Percentiles rank a stretch among this genome's conserved stretches.
These are phyloP conservation scores for Carduelis carduelis DNA, from an alignment of 2,797 vertebrate genomes.

Conservation along the genomic window DNA sequence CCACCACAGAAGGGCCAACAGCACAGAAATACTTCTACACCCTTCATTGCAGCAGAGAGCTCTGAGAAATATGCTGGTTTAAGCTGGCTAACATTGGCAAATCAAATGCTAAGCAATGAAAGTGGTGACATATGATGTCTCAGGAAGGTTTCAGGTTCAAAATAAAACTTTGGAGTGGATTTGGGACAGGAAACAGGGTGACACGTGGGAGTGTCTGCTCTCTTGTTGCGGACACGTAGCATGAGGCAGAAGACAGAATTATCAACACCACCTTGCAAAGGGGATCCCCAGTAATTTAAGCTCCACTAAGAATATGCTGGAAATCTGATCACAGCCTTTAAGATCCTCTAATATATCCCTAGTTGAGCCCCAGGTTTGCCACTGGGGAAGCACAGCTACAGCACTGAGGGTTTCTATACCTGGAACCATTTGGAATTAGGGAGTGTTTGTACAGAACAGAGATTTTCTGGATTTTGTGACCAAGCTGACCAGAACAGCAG, in stretches of 20 bases:
- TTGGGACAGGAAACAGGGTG: background rate
- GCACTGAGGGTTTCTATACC: background rate
- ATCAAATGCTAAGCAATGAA: background rate
- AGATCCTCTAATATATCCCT: rapidly evolving
- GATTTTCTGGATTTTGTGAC: background rate
- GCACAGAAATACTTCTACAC: background rate
- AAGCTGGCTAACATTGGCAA: background rate
- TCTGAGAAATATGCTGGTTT: background rate
- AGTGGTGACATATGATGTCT: background rate
- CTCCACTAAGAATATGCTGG: background rate
- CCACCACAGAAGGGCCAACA: background rate
- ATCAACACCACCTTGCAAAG: background rate
- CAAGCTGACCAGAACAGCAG: background rate
- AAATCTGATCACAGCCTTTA: background rate
- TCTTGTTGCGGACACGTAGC: background rate
- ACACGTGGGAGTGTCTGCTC: background rate
- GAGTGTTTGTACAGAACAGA: background rate
- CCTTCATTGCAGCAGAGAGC: background rate
- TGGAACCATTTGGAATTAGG: background rate
- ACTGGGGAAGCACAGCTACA: background rate
- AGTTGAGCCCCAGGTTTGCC: background rate
- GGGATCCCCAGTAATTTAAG: background rate
- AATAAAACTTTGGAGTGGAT: background rate
- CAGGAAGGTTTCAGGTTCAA: background rate
- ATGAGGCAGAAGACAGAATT: background rate